phyloP scores from a whole-genome alignment of 2,888 invertebrate species.

The Priocnemis perturbator region DNA sequence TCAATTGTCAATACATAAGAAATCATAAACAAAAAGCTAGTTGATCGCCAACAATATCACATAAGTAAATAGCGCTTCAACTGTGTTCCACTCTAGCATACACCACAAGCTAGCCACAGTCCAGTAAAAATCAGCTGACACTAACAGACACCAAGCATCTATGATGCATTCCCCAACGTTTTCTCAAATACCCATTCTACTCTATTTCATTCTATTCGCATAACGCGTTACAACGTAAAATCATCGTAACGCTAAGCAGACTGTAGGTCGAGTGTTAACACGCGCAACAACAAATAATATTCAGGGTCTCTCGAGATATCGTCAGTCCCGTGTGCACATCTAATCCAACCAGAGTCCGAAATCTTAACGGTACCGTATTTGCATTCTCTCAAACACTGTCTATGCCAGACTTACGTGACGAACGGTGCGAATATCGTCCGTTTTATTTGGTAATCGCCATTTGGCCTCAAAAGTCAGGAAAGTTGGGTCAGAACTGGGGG shows the following conservation, averaged over 20 bases:
- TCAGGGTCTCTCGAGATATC: neutral
- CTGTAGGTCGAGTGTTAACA: neutral
- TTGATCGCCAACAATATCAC: too few relatives aligned
- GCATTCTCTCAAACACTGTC: neutral
- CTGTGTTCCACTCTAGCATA: too few relatives aligned
- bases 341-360: too few relatives aligned
- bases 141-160: too few relatives aligned
- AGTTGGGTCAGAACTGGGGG: constrained; percentile 64
- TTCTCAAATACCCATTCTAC: neutral
- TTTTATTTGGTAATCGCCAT: constrained; percentile 66
- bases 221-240: neutral
- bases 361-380: too few relatives aligned
- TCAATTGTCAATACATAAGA: too few relatives aligned
- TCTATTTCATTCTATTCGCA: neutral
- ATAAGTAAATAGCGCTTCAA: too few relatives aligned
- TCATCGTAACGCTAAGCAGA: constrained; percentile 5
- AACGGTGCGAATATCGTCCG: constrained; percentile 47
- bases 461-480: constrained; percentile 66
- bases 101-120: too few relatives aligned
- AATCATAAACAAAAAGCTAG: too few relatives aligned
- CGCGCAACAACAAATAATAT: constrained; percentile 8
- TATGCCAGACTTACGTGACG: constrained; percentile 54
- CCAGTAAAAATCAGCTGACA: too few relatives aligned
- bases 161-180: neutral
- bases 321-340: neutral